Percentiles rank a stretch among this genome's conserved stretches.
Evolutionary conservation across 2,797 vertebrate species (phyloP).

Genomic region (Pangasius sanitwongsei): DNA sequence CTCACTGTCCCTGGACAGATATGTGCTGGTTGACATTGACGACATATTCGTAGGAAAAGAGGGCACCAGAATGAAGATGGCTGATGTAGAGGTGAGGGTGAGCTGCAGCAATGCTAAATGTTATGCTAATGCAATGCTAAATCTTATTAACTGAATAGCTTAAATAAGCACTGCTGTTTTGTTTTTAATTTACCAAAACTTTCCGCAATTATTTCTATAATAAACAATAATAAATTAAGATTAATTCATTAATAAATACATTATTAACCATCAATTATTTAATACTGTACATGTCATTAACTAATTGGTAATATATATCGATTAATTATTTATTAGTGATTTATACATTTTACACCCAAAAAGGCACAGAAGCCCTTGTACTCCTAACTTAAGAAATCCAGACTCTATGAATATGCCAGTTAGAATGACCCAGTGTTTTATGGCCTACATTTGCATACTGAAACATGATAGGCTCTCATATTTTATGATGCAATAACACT

Average conservation of each 20-base stretch:
- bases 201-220: no score
- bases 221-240: not conserved
- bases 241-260: not conserved
- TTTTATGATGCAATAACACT: not conserved
- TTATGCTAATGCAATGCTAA: no score
- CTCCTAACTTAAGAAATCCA: not conserved
- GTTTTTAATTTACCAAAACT: not conserved
- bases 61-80: conserved; percentile 96
- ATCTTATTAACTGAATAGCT: not conserved
- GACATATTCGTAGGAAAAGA: conserved; percentile 99
- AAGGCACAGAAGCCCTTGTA: not conserved
- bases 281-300: not conserved
- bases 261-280: not conserved
- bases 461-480: not conserved
- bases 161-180: not conserved
- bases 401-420: not conserved
- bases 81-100: conserved; percentile 90
- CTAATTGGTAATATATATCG: not conserved
- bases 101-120: not conserved
- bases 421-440: not conserved
- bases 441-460: not conserved
- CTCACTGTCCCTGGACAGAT: conserved; percentile 90
- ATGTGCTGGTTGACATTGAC: conserved; percentile 93
- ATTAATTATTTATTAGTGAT: not conserved
- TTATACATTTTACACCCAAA: not conserved